Evolutionary conservation across 1,140 invertebrate genomes (phyloP).

Genomic region (Lepidurus arcticus): DNA sequence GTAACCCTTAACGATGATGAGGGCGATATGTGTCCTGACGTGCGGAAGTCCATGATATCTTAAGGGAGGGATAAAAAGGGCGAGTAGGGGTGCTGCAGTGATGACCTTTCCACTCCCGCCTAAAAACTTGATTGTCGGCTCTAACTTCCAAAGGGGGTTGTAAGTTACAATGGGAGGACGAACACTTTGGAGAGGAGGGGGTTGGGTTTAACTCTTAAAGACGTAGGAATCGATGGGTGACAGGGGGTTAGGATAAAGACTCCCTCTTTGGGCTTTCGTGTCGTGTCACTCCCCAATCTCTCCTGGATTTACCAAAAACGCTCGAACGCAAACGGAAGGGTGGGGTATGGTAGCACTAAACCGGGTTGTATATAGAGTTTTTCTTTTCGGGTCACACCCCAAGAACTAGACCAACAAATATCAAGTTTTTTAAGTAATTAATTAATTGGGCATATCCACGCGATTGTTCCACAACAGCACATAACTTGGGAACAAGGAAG

Average conservation of each 20-base stretch:
- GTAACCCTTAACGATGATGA: slow-evolving; percentile 18
- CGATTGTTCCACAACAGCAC: too few relatives aligned
- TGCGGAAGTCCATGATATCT: slow-evolving; percentile 14
- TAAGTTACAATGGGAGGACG: not conserved
- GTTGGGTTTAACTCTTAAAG: not conserved
- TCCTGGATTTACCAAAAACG: not conserved
- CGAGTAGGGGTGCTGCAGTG: too few relatives aligned
- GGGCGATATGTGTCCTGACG: slow-evolving; percentile 20
- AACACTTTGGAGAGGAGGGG: not conserved
- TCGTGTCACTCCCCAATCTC: too few relatives aligned
- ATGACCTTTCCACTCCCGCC: not conserved
- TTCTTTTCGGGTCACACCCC: too few relatives aligned
- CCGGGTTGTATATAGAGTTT: too few relatives aligned
- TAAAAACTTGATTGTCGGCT: not conserved
- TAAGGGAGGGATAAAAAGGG: not conserved
- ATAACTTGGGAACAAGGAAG: too few relatives aligned
- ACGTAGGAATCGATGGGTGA: not conserved
- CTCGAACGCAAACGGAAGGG: slow-evolving; percentile 7
- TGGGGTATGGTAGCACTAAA: not conserved
- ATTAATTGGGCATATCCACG: too few relatives aligned
- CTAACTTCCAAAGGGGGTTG: not conserved
- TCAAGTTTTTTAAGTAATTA: too few relatives aligned
- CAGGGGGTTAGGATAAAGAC: not conserved
- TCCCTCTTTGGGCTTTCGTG: not conserved
- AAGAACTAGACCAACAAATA: too few relatives aligned